Percentiles rank a stretch among this genome's conserved stretches.
Conservation (phyloP, 2,888 invertebrate species). For the Gari tellinella region DNA sequence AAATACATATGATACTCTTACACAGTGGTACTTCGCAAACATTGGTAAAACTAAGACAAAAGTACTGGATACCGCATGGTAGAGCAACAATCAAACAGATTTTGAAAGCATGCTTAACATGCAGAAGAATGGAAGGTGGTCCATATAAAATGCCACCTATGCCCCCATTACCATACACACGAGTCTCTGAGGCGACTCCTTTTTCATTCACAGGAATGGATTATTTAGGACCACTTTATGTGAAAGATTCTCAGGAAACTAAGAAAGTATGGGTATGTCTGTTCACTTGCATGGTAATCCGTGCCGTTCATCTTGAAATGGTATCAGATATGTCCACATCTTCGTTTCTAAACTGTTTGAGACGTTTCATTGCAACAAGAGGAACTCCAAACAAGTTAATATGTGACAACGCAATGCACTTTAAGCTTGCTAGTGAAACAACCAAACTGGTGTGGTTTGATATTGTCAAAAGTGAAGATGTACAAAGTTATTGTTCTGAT, state of each 20-base stretch:
- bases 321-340: slow-evolving; percentile 8
- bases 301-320: slow-evolving; percentile 7
- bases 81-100: slow-evolving; percentile 12
- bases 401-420: slow-evolving; percentile 22
- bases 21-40: slow-evolving; percentile 19
- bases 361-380: slow-evolving; percentile 28
- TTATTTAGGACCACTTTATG: slow-evolving; percentile 1
- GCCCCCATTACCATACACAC: slow-evolving; percentile 1
- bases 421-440: slow-evolving; percentile 11
- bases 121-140: neutral
- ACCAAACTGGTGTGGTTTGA: slow-evolving; percentile 4
- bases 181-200: neutral
- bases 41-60: slow-evolving; percentile 1
- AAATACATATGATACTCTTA: neutral
- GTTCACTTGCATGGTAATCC: slow-evolving; percentile 5
- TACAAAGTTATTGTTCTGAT: slow-evolving; percentile 16
- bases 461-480: slow-evolving; percentile 12
- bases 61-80: slow-evolving; percentile 16
- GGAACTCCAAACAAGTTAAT: slow-evolving; percentile 22
- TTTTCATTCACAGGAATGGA: neutral
- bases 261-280: slow-evolving; percentile 6
- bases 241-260: neutral
- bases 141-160: slow-evolving; percentile 4
- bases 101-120: neutral
- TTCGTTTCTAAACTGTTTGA: slow-evolving; percentile 25